A percentile compares a stretch with the other conserved stretches of the same genome.
These are phyloP conservation scores for Ichneumoninae sp. DNA, from an alignment of 2,888 invertebrate species.

Conservation along the genomic window DNA sequence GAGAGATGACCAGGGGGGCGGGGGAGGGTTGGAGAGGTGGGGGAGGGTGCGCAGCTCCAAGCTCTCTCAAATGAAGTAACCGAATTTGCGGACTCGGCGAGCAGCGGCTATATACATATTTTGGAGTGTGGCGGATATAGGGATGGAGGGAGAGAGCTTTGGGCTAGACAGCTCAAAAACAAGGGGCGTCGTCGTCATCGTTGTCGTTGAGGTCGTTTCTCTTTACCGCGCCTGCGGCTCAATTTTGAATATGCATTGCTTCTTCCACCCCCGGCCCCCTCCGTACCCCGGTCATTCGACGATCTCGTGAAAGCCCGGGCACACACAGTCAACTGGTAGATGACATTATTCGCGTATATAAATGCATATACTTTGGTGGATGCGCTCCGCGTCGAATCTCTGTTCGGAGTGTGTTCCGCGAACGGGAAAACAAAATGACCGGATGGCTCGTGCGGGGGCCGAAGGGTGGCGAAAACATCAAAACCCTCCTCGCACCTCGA, in stretches of 20 bases:
- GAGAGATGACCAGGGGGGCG: slow-evolving; percentile 51
- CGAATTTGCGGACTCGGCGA: slow-evolving; percentile 81
- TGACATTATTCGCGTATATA: not conserved
- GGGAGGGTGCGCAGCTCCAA: slow-evolving; percentile 20
- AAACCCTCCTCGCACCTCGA: slow-evolving; percentile 17
- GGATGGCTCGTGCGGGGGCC: slow-evolving; percentile 45
- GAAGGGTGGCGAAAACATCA: slow-evolving; percentile 22
- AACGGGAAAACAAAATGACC: slow-evolving; percentile 52
- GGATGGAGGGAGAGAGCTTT: slow-evolving; percentile 46
- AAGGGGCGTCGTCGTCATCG: slow-evolving; percentile 67
- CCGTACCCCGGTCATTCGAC: slow-evolving; percentile 8
- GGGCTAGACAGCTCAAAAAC: slow-evolving; percentile 70
- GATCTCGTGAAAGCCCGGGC: slow-evolving; percentile 1
- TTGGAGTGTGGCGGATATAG: slow-evolving; percentile 61
- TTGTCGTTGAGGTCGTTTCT: slow-evolving; percentile 63
- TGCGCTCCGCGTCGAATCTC: not conserved
- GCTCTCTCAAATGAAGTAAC: slow-evolving; percentile 82
- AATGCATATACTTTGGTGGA: slow-evolving; percentile 9
- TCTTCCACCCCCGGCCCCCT: slow-evolving; percentile 74
- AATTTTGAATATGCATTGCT: slow-evolving; percentile 84
- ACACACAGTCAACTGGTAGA: slow-evolving; percentile 3
- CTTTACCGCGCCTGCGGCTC: slow-evolving; percentile 79
- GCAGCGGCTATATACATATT: slow-evolving; percentile 23
- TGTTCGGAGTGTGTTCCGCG: slow-evolving; percentile 14
- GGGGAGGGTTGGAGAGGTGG: not conserved